These are phyloP conservation scores for Poeciliopsis retropinna DNA, from an alignment of 2,113 vertebrate species.

Conservation along the genomic window DNA sequence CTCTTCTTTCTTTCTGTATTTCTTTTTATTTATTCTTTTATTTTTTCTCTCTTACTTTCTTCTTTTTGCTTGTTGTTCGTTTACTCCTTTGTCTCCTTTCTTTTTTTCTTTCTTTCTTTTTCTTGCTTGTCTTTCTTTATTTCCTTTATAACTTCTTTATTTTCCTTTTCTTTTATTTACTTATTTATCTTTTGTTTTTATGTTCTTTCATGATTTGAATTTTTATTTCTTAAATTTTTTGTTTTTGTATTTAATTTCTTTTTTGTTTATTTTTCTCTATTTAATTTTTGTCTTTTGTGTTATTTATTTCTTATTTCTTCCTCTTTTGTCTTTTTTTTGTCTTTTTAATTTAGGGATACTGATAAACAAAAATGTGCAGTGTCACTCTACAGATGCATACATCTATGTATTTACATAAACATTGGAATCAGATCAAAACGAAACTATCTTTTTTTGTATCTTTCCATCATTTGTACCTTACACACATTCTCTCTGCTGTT, in stretches of 20 bases:
- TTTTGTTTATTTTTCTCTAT: too few relatives aligned
- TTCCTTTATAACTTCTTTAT: too few relatives aligned
- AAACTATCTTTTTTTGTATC: too few relatives aligned
- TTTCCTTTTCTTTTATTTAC: too few relatives aligned
- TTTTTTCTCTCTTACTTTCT: neutral
- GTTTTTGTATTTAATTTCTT: neutral
- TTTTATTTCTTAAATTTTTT: neutral
- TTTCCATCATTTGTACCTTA: neutral
- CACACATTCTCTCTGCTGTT: constrained; percentile 11
- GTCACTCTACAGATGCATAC: neutral
- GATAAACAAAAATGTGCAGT: neutral
- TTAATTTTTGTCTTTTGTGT: too few relatives aligned
- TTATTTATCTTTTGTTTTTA: too few relatives aligned
- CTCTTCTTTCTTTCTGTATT: neutral
- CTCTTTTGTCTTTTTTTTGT: neutral
- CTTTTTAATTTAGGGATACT: neutral
- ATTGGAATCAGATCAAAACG: neutral
- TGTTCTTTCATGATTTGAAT: too few relatives aligned
- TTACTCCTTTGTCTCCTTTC: neutral
- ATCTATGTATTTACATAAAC: too few relatives aligned
- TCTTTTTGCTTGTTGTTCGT: too few relatives aligned
- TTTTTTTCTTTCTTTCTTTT: too few relatives aligned
- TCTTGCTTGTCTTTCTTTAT: too few relatives aligned
- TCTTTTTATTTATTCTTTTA: neutral
- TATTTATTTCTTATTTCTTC: neutral